Evolutionary conservation across 2,797 vertebrate genomes (phyloP), one percentile per base, ranked within the genome.

Genomic region (Anisognathus igniventris): DNA sequence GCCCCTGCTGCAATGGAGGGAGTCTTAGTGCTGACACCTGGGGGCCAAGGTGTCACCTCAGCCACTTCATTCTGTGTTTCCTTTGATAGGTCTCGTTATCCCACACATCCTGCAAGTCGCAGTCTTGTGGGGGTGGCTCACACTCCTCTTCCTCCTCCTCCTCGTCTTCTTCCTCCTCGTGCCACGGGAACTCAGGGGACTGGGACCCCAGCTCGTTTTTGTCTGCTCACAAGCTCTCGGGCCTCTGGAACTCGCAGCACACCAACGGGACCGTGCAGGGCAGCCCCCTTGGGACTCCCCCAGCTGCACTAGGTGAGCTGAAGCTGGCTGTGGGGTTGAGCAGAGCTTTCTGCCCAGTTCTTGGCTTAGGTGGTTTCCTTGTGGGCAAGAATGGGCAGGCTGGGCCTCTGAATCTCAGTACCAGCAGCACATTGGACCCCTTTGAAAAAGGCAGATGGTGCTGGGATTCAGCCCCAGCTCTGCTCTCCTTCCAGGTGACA

Each of bases 191-290:
- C 98, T 99, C 99, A 76, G 99, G 99, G 95, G 99, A 99, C 97
- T 99, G 99, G 99, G 99, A 99, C 97, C 99, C 99, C 74, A 99
- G 99, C 98, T 99, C 99, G 50, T 99, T 99, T 98, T 98, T 99
- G 97, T 99, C 99, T 48, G 99, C 99, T 94, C 99, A 99, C 98
- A 99, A 99, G 98, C 98, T 99, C 95, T 99, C 99, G 2, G 99
- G 99, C 92, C 99, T 99, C 89, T 99, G 99, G 99, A 99, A 99
- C 97, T 99, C 99, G 0, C 98, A 98, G 89, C 99, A 99, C 98
- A 97, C 98, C 96, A 99, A 98, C 0, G 99, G 99, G 95, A 98
- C 98, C 19, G 20, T 96, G 24, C 99, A 98, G 96, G 98, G 98
- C 97, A 98, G 97, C 97, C 99, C 99, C 65, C 98, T 98, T 14